phyloP scores from a whole-genome alignment of 2,113 vertebrate genomes.

The Ardeotis arabs region DNA sequence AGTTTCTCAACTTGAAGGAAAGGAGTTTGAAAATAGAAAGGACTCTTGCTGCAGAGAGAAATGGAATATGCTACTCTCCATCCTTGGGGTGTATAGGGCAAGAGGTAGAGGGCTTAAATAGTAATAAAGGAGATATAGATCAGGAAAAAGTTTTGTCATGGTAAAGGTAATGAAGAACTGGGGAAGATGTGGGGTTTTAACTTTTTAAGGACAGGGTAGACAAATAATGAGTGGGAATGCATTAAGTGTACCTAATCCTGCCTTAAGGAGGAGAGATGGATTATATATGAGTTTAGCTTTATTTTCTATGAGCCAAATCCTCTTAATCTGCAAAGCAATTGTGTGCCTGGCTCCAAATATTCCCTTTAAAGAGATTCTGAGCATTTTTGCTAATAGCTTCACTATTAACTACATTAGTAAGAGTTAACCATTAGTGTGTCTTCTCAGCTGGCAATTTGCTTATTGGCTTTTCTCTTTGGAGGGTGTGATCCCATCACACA shows the following conservation, averaged over 20 bases:
- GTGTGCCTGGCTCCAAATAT: not conserved
- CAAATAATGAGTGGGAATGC: not conserved
- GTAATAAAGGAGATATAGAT: not conserved
- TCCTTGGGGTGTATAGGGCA: not conserved
- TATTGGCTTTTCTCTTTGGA: constrained; percentile 12
- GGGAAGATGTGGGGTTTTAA: not conserved
- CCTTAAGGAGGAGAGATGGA: not conserved
- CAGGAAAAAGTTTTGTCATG: not conserved
- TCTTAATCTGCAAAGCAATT: not conserved
- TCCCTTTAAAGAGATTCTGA: not conserved
- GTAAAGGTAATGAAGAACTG: not conserved
- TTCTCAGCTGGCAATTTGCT: constrained; percentile 1
- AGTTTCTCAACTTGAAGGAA: not conserved
- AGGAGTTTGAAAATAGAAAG: not conserved
- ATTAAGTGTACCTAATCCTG: not conserved
- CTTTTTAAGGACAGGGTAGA: not conserved
- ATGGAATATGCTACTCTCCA: not conserved
- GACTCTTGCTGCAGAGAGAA: not conserved
- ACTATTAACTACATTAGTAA: not conserved
- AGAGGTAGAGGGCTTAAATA: not conserved
- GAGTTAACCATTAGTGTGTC: not conserved
- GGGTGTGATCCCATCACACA: not conserved
- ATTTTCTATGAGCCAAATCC: not conserved
- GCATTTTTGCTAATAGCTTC: not conserved
- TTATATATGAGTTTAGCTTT: not conserved